Conservation (phyloP, 2,113 vertebrate genomes). For the Myotis brandtii region DNA sequence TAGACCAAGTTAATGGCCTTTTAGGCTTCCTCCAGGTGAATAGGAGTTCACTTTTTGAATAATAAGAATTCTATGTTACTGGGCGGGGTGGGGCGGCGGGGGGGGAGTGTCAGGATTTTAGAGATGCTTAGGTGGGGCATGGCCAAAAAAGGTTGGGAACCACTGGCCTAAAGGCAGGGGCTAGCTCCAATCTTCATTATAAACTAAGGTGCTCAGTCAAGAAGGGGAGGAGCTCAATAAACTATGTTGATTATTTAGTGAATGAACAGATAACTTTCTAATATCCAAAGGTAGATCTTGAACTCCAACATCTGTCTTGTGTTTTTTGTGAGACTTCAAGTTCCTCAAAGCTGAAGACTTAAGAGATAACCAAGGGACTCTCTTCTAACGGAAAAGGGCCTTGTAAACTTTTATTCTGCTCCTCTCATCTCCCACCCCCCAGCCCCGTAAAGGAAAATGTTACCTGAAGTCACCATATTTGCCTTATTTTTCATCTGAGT, state of each 20-base stretch:
- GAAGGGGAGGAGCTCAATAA: neutral
- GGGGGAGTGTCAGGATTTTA: no score
- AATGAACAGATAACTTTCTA: neutral
- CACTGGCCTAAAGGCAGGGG: no score
- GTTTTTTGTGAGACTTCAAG: neutral
- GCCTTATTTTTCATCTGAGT: neutral
- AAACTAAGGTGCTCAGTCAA: neutral
- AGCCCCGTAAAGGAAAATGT: neutral
- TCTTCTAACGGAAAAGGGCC: slow-evolving; percentile 6
- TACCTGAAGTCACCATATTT: neutral
- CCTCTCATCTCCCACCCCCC: neutral
- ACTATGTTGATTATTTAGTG: neutral
- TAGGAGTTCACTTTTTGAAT: no score
- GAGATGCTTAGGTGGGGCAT: no score
- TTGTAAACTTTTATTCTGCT: neutral
- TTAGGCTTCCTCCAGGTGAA: no score
- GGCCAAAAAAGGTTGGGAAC: no score
- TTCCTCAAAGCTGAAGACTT: neutral
- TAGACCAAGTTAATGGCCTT: no score
- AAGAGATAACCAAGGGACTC: neutral
- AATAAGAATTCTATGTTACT: no score
- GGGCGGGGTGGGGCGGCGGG: no score
- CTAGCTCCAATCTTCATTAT: neutral
- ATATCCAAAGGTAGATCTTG: neutral
- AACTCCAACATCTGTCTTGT: neutral